A percentile compares a stretch with the other conserved stretches of the same genome.
Evolutionary conservation across 2,113 vertebrate genomes (phyloP).

Genomic region (Sorex araneus): DNA sequence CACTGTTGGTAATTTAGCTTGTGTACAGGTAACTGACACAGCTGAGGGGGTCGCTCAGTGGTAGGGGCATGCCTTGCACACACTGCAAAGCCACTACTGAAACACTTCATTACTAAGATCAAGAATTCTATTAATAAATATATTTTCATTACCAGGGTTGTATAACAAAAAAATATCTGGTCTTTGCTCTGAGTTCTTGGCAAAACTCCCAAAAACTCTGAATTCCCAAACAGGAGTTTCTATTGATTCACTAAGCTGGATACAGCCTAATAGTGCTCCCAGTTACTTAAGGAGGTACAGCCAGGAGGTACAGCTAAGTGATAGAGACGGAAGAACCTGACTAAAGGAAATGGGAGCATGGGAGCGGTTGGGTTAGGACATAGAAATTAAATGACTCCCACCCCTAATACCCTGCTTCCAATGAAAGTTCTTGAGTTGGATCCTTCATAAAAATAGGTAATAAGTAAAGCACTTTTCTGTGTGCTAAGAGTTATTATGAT

Average conservation of each 20-base stretch:
- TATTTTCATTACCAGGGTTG: not conserved
- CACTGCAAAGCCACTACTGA: constrained; percentile 5
- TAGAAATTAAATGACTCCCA: not conserved
- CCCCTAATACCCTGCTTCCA: not conserved
- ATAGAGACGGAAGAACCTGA: too few species aligned
- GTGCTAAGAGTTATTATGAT: not conserved
- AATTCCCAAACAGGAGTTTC: not conserved
- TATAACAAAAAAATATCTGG: not conserved
- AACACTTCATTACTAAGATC: not conserved
- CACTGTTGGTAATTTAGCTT: not conserved
- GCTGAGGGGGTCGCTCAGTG: too few species aligned
- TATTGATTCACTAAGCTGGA: not conserved
- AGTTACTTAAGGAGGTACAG: not conserved
- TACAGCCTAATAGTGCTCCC: not conserved
- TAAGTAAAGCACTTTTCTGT: not conserved
- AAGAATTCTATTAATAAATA: not conserved
- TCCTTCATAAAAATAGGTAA: not conserved
- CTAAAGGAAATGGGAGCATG: too few species aligned
- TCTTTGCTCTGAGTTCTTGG: constrained; percentile 30
- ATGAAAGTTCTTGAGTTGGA: not conserved
- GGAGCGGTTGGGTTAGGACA: not conserved
- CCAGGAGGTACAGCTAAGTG: not conserved
- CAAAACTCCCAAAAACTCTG: not conserved
- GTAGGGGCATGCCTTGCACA: too few species aligned
- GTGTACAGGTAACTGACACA: not conserved